Percentiles rank a stretch among this genome's conserved stretches.
Evolutionary conservation across 92 coral and sea anemone species (phyloP).

Genomic region (Zoanthus sociatus): DNA sequence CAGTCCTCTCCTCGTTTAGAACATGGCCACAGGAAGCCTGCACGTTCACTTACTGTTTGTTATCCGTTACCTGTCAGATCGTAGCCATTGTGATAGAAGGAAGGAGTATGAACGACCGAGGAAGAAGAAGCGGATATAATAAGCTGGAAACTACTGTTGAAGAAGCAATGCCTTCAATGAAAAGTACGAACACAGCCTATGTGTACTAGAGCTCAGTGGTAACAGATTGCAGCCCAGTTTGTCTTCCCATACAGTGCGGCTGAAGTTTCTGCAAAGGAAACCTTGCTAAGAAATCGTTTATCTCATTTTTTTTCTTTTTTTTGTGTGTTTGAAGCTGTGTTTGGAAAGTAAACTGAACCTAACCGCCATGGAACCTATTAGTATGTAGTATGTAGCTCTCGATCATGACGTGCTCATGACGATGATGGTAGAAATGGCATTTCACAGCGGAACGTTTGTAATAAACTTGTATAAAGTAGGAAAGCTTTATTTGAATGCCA

Average conservation of each 20-base stretch:
- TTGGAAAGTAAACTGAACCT: no score
- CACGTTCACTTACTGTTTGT: neutral
- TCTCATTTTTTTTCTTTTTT: neutral
- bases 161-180: conserved; percentile 90
- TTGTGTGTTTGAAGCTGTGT: no score
- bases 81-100: conserved; percentile 93
- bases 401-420: no score
- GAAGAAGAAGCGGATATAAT: conserved; percentile 70
- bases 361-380: no score
- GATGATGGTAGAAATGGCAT: no score
- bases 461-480: neutral
- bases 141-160: conserved; percentile 89
- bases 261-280: neutral
- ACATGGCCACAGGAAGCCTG: no score
- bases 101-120: conserved; percentile 50
- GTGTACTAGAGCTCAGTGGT: conserved; percentile 66
- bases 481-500: neutral
- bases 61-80: conserved; percentile 63
- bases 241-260: neutral
- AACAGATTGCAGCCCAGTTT: neutral
- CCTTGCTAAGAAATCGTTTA: no score
- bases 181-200: conserved; percentile 80
- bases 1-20: no score
- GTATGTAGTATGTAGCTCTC: no score
- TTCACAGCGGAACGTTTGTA: no score